A percentile compares a stretch with the other conserved stretches of the same genome.
Evolutionary conservation across 2,113 vertebrate genomes (phyloP).

Genomic region (Calidris pugnax): DNA sequence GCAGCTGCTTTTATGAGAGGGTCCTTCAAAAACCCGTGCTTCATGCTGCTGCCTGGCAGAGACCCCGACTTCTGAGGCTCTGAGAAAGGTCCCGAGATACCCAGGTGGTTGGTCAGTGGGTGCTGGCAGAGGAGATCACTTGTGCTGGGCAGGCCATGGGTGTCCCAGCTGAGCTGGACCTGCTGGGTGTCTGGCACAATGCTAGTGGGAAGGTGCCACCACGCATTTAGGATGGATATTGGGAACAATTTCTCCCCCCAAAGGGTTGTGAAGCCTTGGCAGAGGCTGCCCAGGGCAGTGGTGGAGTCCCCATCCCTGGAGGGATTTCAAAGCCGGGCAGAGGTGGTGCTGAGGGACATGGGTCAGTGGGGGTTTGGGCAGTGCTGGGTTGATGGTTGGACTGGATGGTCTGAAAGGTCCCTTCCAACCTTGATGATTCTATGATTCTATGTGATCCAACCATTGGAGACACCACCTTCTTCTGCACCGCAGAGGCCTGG

Average conservation of each 20-base stretch:
- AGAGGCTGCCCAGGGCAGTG: no score
- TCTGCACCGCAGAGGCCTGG: not conserved
- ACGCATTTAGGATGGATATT: not conserved
- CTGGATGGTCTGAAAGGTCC: no score
- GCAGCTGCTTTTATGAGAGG: not conserved
- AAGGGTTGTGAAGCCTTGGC: no score
- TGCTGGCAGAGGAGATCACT: not conserved
- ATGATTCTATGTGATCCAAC: not conserved
- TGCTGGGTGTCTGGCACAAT: fast-evolving
- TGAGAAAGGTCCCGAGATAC: no score
- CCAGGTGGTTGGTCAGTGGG: fast-evolving
- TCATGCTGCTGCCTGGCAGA: not conserved
- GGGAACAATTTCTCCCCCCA: no score
- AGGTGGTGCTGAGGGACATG: no score
- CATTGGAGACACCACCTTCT: not conserved
- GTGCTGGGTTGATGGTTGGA: no score
- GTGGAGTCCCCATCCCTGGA: no score
- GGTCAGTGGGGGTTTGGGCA: no score
- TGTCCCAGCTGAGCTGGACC: not conserved
- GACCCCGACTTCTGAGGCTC: not conserved
- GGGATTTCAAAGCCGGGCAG: no score
- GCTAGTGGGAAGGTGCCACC: not conserved
- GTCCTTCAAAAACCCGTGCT: fast-evolving
- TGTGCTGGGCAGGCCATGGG: fast-evolving
- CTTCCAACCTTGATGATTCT: no score